Base-by-base conservation (phyloP, 2,888 invertebrate species). In the Dascillus cervinus region DNA sequence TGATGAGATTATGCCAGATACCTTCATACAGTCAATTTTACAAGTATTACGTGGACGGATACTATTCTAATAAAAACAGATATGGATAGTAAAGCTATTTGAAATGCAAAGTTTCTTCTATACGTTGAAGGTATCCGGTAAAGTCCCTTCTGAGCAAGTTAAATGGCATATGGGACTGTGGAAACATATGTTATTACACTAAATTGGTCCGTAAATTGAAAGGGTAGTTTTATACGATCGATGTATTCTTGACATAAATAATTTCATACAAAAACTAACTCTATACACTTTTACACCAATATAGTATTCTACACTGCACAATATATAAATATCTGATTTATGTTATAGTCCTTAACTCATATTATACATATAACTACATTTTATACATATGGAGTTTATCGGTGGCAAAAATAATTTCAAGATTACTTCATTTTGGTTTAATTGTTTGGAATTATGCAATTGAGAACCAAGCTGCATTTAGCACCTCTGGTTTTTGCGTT, bases 11-110 rank as follows among this genome's bases (percentile, higher is more conserved):
- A n/a, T n/a, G n/a, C n/a, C n/a, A n/a, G n/a, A n/a, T n/a, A n/a
- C n/a, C n/a, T n/a, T n/a, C n/a, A n/a, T n/a, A n/a, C n/a, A n/a
- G n/a, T n/a, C n/a, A n/a, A n/a, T n/a, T n/a, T n/a, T n/a, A n/a
- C n/a, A n/a, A n/a, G n/a, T 41, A 46, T 41, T 52, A 43, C 51
- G 50, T 59, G 58, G 58, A 59, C 58, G 57, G 58, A 59, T 55
- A 51, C 58, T 55, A 56, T 49, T 52, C 55, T 53, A 54, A 47
- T 45, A 43, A 46, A 48, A 33, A 51, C 52, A 50, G 49, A 45
- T 40, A 50, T 36, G 37, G 34, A 46, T 39, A 35, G 40, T 36
- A 29, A 34, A 37, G 33, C 32, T 24, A 34, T 20, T n/a, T n/a
- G n/a, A n/a, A n/a, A n/a, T n/a, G n/a, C n/a, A n/a, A n/a, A n/a